A percentile compares a stretch with the other conserved stretches of the same genome.
Evolutionary conservation across 2,797 vertebrate genomes (phyloP).

Genomic region (Rhinichthys osculus): DNA sequence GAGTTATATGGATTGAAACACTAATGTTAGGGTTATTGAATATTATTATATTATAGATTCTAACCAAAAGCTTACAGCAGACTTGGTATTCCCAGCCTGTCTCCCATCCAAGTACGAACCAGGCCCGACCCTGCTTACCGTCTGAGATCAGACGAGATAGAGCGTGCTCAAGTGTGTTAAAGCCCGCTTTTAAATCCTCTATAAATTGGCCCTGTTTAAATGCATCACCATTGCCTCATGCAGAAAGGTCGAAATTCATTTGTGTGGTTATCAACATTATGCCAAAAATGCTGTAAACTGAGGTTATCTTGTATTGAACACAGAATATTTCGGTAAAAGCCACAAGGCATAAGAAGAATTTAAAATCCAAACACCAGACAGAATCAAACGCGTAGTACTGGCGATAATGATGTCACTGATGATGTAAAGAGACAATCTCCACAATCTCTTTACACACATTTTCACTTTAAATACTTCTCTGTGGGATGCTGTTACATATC

Average conservation of each 20-base stretch:
- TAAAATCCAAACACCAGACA: neutral
- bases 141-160: too few species aligned
- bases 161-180: neutral
- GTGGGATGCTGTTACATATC: conserved; percentile 52
- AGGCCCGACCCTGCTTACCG: too few species aligned
- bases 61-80: too few species aligned
- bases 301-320: neutral
- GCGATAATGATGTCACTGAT: conserved; percentile 19
- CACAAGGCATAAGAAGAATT: neutral
- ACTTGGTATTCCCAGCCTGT: too few species aligned
- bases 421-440: conserved; percentile 23
- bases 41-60: too few species aligned
- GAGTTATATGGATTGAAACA: too few species aligned
- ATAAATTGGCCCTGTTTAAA: neutral
- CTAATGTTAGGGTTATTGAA: too few species aligned
- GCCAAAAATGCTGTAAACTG: neutral
- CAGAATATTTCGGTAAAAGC: neutral
- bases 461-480: conserved; percentile 49
- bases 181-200: neutral
- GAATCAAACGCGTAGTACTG: neutral
- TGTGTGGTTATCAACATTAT: neutral
- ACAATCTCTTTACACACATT: conserved; percentile 17
- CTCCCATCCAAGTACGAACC: too few species aligned
- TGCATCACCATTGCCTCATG: neutral
- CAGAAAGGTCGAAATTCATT: neutral